Conservation (phyloP, 2,888 invertebrate species). For the Drosophila affinis region DNA sequence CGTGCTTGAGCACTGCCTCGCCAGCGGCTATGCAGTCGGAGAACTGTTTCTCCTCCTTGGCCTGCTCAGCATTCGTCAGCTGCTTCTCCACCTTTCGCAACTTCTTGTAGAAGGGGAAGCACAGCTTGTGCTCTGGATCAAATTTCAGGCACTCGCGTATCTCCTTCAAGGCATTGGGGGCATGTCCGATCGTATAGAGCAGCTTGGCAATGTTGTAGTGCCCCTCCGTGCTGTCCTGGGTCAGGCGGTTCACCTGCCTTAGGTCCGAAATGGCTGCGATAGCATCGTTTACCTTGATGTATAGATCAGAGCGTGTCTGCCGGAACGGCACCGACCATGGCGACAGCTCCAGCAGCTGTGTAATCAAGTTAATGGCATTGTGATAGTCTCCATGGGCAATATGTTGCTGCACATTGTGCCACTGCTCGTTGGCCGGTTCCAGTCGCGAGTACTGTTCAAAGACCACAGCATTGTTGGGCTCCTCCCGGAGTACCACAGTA, state of each 20-base stretch:
- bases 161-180: constrained; percentile 94
- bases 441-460: constrained; percentile 88
- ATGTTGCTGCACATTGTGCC: constrained; percentile 88
- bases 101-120: constrained; percentile 98
- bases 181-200: constrained; percentile 95
- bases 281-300: constrained; percentile 90
- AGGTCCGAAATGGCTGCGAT: constrained; percentile 96
- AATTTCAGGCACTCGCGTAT: constrained; percentile 98
- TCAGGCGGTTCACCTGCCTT: constrained; percentile 93
- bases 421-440: constrained; percentile 86
- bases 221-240: constrained; percentile 95
- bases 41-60: constrained; percentile 87
- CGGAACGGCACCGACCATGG: constrained; percentile 95
- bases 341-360: constrained; percentile 89
- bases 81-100: constrained; percentile 96
- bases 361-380: constrained; percentile 87
- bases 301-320: constrained; percentile 93
- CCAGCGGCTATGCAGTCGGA: constrained; percentile 89
- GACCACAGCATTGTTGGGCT: constrained; percentile 92
- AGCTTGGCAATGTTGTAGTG: constrained; percentile 88
- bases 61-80: constrained; percentile 87
- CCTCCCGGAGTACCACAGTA: constrained; percentile 89
- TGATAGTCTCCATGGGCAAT: constrained; percentile 85
- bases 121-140: constrained; percentile 98
- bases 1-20: constrained; percentile 87